These are phyloP conservation scores for Carollia perspicillata DNA, from an alignment of 2,113 vertebrate genomes.

Conservation along the genomic window DNA sequence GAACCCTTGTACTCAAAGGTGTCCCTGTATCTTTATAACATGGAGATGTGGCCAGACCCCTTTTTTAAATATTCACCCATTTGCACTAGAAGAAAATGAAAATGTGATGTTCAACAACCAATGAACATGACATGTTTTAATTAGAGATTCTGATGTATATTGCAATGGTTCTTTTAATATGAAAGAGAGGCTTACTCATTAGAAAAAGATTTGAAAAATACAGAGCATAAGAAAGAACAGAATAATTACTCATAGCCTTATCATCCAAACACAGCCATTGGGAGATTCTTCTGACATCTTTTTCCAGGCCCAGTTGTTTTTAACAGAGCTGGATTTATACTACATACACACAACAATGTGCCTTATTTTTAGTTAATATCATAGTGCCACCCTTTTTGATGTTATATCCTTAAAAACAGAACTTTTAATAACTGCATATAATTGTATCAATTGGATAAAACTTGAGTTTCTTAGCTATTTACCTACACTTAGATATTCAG, in stretches of 20 bases:
- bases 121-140: not conserved
- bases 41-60: not conserved
- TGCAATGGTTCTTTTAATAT: constrained; percentile 23
- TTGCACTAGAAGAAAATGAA: not conserved
- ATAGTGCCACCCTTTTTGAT: not conserved
- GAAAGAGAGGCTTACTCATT: not conserved
- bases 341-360: not conserved
- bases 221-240: not conserved
- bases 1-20: not conserved
- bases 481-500: not conserved
- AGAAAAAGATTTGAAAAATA: not conserved
- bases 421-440: not conserved
- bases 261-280: not conserved
- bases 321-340: not conserved
- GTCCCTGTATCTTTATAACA: not conserved
- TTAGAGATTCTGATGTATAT: constrained; percentile 10
- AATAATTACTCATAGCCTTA: not conserved
- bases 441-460: not conserved
- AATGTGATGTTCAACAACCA: not conserved
- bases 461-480: not conserved
- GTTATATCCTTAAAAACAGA: not conserved
- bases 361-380: not conserved
- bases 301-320: not conserved
- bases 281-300: not conserved
- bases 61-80: not conserved